These are phyloP conservation scores for Ptychodera flava DNA, from an alignment of 35 echinoderm and acorn worm species.

Conservation along the genomic window DNA sequence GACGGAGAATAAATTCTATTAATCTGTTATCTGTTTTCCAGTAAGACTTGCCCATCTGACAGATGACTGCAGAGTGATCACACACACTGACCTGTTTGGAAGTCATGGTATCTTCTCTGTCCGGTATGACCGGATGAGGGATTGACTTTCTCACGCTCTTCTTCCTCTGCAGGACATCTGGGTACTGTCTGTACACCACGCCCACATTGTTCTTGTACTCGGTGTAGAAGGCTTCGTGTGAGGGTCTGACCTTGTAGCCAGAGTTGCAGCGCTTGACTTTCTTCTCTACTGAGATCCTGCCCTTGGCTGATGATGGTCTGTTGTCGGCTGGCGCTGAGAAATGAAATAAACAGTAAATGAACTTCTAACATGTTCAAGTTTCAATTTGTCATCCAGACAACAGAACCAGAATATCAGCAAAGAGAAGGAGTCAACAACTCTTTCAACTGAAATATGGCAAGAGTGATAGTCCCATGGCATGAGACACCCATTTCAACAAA, in stretches of 20 bases:
- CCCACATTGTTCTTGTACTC: conserved; percentile 91
- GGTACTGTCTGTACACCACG: conserved; percentile 67
- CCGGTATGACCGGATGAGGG: conserved; percentile 86
- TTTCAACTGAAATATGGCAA: too few species aligned
- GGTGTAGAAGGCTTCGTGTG: conserved; percentile 81
- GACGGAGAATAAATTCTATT: too few species aligned
- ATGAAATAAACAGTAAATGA: neutral
- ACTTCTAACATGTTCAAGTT: too few species aligned
- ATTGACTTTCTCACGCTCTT: conserved; percentile 58
- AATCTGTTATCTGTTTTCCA: too few species aligned
- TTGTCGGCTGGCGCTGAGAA: neutral
- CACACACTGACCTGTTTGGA: conserved; percentile 74
- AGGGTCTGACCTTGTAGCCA: conserved; percentile 40
- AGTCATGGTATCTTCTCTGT: conserved; percentile 73
- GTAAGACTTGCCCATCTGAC: too few species aligned
- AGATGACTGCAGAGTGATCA: too few species aligned
- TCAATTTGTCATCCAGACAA: too few species aligned
- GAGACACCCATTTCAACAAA: too few species aligned
- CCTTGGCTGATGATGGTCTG: neutral
- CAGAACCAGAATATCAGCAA: too few species aligned
- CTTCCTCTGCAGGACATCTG: conserved; percentile 44
- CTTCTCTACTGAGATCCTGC: neutral
- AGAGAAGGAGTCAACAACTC: too few species aligned
- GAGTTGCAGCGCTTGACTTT: conserved; percentile 44
- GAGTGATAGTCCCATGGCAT: too few species aligned